Conservation (phyloP, 37 sponge, comb jelly and placozoan genomes). For the Lycopodina hypogea region DNA sequence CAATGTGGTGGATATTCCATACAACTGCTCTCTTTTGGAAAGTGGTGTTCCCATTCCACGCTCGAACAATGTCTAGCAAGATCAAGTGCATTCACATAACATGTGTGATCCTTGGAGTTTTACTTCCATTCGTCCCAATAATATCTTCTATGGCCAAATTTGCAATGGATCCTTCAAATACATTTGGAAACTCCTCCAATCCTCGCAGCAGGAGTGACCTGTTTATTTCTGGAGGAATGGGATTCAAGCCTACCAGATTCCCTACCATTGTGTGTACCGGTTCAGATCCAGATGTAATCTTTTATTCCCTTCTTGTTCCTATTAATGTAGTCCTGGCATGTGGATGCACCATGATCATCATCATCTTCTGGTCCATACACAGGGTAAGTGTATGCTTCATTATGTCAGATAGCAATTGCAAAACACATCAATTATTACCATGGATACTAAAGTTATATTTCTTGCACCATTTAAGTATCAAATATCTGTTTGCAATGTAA, state of each 20-base stretch:
- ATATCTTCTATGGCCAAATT: conserved; percentile 12
- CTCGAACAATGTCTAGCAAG: neutral
- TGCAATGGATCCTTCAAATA: neutral
- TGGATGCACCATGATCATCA: conserved; percentile 24
- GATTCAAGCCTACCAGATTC: conserved; percentile 7
- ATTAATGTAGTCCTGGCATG: conserved; percentile 7
- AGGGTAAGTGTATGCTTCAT: conserved; percentile 36
- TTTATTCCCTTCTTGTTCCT: conserved; percentile 29
- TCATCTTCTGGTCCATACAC: conserved; percentile 17
- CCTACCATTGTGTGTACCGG: conserved; percentile 24
- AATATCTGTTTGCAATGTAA: no score
- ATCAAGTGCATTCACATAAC: conserved; percentile 36
- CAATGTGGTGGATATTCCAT: conserved; percentile 42
- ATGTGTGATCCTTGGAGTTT: conserved; percentile 7
- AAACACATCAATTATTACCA: no score
- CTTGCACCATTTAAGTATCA: no score
- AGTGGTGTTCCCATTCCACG: conserved; percentile 2
- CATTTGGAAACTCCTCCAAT: neutral
- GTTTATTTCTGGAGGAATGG: conserved; percentile 3
- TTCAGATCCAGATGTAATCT: neutral
- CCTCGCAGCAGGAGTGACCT: neutral
- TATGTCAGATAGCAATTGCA: no score
- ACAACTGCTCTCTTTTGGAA: conserved; percentile 16
- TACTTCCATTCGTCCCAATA: conserved; percentile 24
- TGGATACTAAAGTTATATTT: no score